Percentiles rank a stretch among this genome's conserved stretches.
Conservation (phyloP, 2,797 vertebrate genomes). For the Enteromius fasciolatus region DNA sequence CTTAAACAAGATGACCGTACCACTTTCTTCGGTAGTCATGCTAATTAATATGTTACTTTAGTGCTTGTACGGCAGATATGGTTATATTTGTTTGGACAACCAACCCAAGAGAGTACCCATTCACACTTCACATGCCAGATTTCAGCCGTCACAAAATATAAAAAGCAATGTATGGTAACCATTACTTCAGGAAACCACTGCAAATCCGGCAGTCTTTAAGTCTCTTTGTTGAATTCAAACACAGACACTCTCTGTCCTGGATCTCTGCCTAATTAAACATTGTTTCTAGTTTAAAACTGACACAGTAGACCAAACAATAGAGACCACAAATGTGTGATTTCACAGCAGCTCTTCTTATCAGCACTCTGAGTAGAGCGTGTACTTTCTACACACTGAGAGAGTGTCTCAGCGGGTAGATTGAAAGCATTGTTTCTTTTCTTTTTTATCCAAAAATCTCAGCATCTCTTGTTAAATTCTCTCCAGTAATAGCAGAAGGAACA, state of each 20-base stretch:
- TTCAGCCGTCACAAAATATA: background rate
- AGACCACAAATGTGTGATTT: conserved; percentile 6
- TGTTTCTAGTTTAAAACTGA: conserved; percentile 14
- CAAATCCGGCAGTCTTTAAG: background rate
- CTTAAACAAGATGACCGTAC: background rate
- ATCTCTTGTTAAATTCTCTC: background rate
- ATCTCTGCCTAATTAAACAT: conserved; percentile 36
- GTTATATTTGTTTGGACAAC: too few species aligned
- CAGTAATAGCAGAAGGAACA: background rate
- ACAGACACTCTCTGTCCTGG: background rate
- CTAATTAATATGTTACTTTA: background rate
- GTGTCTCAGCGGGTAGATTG: background rate
- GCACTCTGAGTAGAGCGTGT: background rate
- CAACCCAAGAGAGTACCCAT: background rate
- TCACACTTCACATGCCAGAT: background rate
- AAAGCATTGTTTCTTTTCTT: conserved; percentile 10
- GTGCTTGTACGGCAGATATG: background rate
- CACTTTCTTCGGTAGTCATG: background rate
- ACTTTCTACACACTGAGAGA: conserved; percentile 5
- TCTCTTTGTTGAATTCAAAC: conserved; percentile 1
- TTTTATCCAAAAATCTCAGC: background rate
- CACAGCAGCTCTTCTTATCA: conserved; percentile 22
- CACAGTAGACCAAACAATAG: conserved; percentile 26
- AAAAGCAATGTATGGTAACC: background rate
- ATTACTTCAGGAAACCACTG: background rate